phyloP scores from a whole-genome alignment of 1,140 invertebrate genomes.

The Papilio helenus region DNA sequence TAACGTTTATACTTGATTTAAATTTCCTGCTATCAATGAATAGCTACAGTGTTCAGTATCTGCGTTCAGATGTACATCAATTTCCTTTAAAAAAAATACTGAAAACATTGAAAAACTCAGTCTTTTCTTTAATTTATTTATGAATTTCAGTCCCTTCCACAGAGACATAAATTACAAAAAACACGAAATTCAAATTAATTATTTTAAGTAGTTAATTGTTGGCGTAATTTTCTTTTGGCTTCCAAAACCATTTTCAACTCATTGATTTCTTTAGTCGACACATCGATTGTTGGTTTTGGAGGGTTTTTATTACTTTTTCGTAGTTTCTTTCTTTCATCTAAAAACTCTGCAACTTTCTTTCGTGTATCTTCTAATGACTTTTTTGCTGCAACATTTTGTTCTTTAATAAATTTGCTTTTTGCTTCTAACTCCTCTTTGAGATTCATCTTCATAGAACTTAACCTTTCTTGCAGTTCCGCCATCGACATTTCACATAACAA shows the following conservation, averaged over 20 bases:
- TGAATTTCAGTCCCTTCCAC: too few relatives aligned
- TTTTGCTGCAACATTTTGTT: constrained; percentile 59
- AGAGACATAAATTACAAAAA: constrained; percentile 18
- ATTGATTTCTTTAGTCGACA: constrained; percentile 63
- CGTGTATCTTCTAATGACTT: constrained; percentile 65
- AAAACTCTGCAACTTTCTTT: constrained; percentile 59
- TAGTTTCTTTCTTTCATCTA: constrained; percentile 56
- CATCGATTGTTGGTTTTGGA: constrained; percentile 41
- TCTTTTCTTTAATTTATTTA: too few relatives aligned
- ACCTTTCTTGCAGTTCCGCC: constrained; percentile 82
- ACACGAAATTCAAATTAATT: constrained; percentile 37
- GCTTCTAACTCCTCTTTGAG: constrained; percentile 80
- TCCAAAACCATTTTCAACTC: constrained; percentile 67
- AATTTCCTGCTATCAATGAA: constrained; percentile 28
- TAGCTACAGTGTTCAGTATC: background rate
- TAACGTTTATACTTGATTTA: constrained; percentile 36
- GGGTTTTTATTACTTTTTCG: constrained; percentile 58
- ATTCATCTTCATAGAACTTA: constrained; percentile 76
- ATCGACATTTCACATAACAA: constrained; percentile 85
- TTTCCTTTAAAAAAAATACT: background rate
- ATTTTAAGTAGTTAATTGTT: constrained; percentile 50
- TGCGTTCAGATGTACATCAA: background rate
- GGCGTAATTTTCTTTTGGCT: constrained; percentile 65
- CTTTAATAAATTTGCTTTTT: constrained; percentile 68
- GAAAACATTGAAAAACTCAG: too few relatives aligned